phyloP scores from a whole-genome alignment of 2,888 invertebrate genomes.

The Prostheceraeus crozeri region DNA sequence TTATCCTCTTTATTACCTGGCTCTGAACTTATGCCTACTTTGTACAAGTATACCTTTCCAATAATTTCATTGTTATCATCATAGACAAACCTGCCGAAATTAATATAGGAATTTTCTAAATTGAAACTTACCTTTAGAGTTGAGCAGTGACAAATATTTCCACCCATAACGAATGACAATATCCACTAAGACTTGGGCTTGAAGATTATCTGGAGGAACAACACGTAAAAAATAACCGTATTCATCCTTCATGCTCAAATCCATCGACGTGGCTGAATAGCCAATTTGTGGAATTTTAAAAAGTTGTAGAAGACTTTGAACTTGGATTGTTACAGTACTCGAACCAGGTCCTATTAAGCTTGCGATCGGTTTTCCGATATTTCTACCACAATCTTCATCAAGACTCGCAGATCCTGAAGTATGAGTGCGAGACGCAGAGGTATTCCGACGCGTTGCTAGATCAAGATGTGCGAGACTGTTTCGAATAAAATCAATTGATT shows the following conservation, averaged over 20 bases:
- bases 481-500: constrained; percentile 68
- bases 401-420: too few relatives aligned
- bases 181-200: constrained; percentile 68
- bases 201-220: constrained; percentile 70
- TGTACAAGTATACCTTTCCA: too few relatives aligned
- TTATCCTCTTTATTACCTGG: too few relatives aligned
- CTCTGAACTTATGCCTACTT: too few relatives aligned
- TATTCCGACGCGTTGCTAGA: constrained; percentile 31
- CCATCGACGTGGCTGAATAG: constrained; percentile 70
- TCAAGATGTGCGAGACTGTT: constrained; percentile 61
- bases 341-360: constrained; percentile 71
- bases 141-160: constrained; percentile 71
- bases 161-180: constrained; percentile 61
- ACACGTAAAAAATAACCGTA: constrained; percentile 71
- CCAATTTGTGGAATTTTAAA: constrained; percentile 66
- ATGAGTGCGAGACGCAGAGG: too few relatives aligned
- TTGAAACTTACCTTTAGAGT: constrained; percentile 65
- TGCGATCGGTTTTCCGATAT: constrained; percentile 57
- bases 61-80: too few relatives aligned
- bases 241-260: constrained; percentile 68
- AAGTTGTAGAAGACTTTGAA: constrained; percentile 70
- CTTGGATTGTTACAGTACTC: constrained; percentile 65
- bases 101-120: too few relatives aligned
- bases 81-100: too few relatives aligned
- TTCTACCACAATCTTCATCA: constrained; percentile 12